A percentile compares a stretch with the other conserved stretches of the same genome.
Evolutionary conservation across 2,113 vertebrate genomes (phyloP).

Genomic region (Tursiops truncatus): DNA sequence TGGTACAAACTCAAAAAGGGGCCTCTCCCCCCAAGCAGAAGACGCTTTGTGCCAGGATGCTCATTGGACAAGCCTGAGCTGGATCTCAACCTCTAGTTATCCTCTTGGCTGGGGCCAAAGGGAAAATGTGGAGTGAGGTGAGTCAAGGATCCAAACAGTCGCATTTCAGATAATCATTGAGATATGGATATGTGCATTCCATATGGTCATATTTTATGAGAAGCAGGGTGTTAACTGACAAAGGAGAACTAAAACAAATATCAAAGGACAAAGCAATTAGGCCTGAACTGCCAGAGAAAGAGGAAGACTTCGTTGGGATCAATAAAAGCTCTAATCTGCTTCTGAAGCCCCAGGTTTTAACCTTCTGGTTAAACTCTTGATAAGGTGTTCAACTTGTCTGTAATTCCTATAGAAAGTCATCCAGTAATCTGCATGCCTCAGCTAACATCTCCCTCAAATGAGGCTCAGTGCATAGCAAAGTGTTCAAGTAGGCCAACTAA

Average conservation of each 20-base stretch:
- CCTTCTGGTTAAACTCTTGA: neutral
- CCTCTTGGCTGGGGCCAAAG: neutral
- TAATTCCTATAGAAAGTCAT: neutral
- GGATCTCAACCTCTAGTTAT: neutral
- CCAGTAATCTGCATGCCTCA: neutral
- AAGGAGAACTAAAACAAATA: neutral
- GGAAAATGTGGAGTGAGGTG: neutral
- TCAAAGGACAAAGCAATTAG: neutral
- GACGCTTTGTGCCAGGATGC: neutral
- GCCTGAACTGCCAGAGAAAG: neutral
- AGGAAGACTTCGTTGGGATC: neutral
- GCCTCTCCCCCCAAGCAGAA: neutral
- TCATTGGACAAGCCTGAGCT: neutral
- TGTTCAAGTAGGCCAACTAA: neutral
- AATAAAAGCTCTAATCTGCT: neutral
- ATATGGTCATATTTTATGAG: neutral
- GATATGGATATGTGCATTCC: neutral
- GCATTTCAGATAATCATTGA: neutral
- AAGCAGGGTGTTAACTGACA: neutral
- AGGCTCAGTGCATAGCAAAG: neutral
- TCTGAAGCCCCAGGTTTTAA: neutral
- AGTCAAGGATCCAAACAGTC: neutral
- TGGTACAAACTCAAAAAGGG: neutral
- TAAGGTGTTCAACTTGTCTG: neutral
- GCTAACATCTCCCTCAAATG: rapidly evolving